Evolutionary conservation across 2,797 vertebrate genomes (phyloP).

Genomic region (Eulemur albifrons): DNA sequence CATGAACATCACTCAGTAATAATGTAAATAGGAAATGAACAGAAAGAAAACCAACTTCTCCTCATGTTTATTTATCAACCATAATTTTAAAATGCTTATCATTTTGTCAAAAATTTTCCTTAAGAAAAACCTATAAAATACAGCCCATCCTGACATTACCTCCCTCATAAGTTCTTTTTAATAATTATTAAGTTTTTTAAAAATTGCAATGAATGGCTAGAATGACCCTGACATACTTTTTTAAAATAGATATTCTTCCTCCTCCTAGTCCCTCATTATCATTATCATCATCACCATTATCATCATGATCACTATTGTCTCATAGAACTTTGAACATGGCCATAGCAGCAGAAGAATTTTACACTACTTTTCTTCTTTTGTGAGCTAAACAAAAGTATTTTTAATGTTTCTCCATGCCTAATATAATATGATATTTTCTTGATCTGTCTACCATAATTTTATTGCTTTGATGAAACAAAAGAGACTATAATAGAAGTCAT

Average conservation of each 20-base stretch:
- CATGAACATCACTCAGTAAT: neutral
- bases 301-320: neutral
- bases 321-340: neutral
- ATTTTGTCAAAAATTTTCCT: neutral
- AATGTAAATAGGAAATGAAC: neutral
- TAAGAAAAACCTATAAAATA: neutral
- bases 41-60: neutral
- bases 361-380: neutral
- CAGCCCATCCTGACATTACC: neutral
- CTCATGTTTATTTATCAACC: neutral
- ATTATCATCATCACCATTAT: no score
- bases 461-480: slow-evolving; percentile 6
- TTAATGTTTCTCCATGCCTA: neutral
- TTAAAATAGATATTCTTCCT: neutral
- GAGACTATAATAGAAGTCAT: neutral
- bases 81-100: neutral
- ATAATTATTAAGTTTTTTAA: neutral
- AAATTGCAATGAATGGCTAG: neutral
- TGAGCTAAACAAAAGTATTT: neutral
- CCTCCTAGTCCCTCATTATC: neutral
- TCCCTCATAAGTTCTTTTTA: neutral
- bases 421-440: neutral
- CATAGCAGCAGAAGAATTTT: neutral
- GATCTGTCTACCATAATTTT: neutral
- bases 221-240: neutral